These are phyloP conservation scores for Aramus guarauna DNA, from an alignment of 2,113 vertebrate species.

Conservation along the genomic window DNA sequence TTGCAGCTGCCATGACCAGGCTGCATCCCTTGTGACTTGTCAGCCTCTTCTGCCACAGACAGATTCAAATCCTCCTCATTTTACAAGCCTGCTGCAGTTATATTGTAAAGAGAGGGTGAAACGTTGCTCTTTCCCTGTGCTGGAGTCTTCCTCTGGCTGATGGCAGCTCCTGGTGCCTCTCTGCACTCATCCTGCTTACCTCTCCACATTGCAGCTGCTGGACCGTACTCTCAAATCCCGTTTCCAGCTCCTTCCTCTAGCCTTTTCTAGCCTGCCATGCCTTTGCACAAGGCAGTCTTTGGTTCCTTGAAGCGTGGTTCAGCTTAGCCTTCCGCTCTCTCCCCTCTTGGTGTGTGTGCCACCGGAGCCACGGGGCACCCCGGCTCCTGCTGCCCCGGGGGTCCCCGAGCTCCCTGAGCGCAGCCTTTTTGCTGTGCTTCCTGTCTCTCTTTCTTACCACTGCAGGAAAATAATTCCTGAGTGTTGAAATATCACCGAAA, in stretches of 20 bases:
- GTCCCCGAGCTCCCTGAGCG: neutral
- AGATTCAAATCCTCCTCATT: neutral
- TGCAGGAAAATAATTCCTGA: neutral
- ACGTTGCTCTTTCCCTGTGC: neutral
- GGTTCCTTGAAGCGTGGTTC: neutral
- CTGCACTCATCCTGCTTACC: neutral
- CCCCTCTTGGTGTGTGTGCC: fast-evolving
- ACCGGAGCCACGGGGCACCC: fast-evolving
- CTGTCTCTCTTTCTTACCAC: neutral
- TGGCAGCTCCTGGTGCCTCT: neutral
- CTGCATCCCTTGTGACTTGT: neutral
- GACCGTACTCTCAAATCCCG: neutral
- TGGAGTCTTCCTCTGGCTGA: neutral
- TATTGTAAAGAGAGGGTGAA: neutral
- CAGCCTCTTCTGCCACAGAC: neutral
- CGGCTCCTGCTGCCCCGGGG: neutral
- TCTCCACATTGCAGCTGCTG: neutral
- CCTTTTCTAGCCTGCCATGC: neutral
- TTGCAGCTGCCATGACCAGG: neutral
- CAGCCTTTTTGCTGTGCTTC: neutral
- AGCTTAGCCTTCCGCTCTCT: neutral
- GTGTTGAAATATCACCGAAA: neutral
- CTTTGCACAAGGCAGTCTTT: neutral
- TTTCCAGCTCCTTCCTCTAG: neutral
- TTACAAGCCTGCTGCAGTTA: too few species aligned